Evolutionary conservation across 2,797 vertebrate species (phyloP), one percentile per base, ranked within the genome.

Genomic region (Pantherophis alleghaniensis): DNA sequence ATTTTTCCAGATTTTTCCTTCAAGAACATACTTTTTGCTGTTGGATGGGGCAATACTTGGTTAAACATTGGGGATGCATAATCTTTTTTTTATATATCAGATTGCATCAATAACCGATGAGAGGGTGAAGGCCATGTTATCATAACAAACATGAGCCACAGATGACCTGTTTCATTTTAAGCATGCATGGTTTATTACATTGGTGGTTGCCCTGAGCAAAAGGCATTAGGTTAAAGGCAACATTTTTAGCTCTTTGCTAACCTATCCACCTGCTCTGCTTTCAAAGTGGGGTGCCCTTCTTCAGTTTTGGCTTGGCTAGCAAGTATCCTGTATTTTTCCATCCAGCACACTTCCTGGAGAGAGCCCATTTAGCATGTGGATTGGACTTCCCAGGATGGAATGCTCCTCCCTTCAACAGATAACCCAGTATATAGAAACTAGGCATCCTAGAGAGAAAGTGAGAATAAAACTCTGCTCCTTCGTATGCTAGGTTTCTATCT

Each of bases 221-320:
- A 90, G 79, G 53, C 37, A 59, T 61, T 69, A 51, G 92, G 51
- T 59, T 57, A 93, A 93, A 93, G 83, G 92, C 53, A 74, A 59
- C 24, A 28, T n/a, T 66, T 83, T 63, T 7, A 63, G 22, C 60
- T 47, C 55, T n/a, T 51, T 22, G 24, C 10, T 66, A 7, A 47
- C n/a, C 47, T 87, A 18, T 7, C 47, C 18, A 26, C 32, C 42
- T 87, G 28, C 86, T 20, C 47, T 37, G 28, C 5, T 63, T 87
- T 86, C 59, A n/a, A 47, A 79, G n/a, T 22, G 26, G 55, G 18
- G 20, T 9, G 47, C 16, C n/a, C 51, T 42, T 26, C 63, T 66
- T 56, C 86, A 74, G 47, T 57, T 28, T n/a, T 87, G n/a, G 20
- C 53, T 55, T 74, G 2, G 20, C 63, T 51, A 26, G 22, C 32